Evolutionary conservation across 2,797 vertebrate genomes (phyloP), one percentile per base, ranked within the genome.

Genomic region (Astyanax mexicanus): DNA sequence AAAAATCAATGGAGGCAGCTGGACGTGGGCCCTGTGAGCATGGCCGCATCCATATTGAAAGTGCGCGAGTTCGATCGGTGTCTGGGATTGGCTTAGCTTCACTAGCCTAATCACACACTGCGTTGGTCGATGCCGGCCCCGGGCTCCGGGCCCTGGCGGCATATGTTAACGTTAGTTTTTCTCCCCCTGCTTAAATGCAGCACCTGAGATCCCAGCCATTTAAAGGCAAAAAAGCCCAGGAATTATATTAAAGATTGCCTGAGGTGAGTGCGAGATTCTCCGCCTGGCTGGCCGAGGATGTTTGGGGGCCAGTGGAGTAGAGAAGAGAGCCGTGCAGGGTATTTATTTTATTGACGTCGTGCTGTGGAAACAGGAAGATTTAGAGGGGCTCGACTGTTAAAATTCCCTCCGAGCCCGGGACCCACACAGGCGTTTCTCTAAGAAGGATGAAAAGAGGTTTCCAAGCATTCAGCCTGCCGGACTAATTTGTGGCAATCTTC

Each of bases 191-290:
- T 89, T 87, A 84, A 88, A 85, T 75, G 60, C 83, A 70, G 84
- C 92, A 93, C 89, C 89, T 91, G 89, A 90, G 90, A 91, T 92
- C 88, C 81, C 77, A 80, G 78, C 88, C 85, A 88, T 92, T 92
- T 89, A 90, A 81, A 87, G 86, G 81, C 83, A 73, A 66, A 70
- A 64, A 66, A 83, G 83, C 78, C 70, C 51, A 86, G 80, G 88
- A 89, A 91, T 92, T 93, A 91, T 91, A 90, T 93, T 93, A 93
- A 94, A 92, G 86, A 93, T 91, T 90, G 92, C 92, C 93, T 76
- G 89, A 93, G 92, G 92, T 92, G 85, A 89, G 77, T 89, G 86
- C 77, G 80, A 90, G 88, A 90, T 91, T 90, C 89, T 89, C 81
- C 79, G 89, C 90, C 90, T 87, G 68, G 74, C 77, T 90, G 90